A percentile compares a stretch with the other conserved stretches of the same genome.
Conservation (phyloP, 2,113 vertebrate species). For the Hypocryptadius cinnamomeus region DNA sequence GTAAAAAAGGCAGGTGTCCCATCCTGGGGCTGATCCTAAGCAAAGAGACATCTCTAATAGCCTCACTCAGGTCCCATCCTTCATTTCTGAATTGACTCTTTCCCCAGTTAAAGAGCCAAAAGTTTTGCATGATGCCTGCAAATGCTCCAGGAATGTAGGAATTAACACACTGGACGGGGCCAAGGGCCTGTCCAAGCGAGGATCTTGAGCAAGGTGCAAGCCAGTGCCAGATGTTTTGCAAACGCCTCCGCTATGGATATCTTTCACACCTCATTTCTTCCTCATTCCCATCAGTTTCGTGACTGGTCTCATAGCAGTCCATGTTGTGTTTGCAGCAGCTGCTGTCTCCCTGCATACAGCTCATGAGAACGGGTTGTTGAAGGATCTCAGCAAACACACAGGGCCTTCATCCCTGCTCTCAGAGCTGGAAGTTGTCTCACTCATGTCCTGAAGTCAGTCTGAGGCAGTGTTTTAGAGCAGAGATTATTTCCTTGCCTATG, state of each 20-base stretch:
- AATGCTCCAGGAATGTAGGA: background rate
- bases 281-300: background rate
- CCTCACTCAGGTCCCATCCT: rapidly evolving
- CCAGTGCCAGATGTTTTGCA: background rate
- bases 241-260: background rate
- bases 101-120: background rate
- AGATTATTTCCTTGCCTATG: background rate
- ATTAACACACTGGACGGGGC: background rate
- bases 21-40: background rate
- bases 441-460: rapidly evolving
- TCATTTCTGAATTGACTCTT: background rate
- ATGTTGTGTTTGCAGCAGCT: background rate
- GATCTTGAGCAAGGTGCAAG: background rate
- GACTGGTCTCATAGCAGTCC: background rate
- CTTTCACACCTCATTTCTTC: conserved; percentile 21
- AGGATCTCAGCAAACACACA: background rate
- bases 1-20: background rate
- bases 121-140: background rate
- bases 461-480: background rate
- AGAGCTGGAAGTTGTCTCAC: background rate
- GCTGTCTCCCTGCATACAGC: background rate
- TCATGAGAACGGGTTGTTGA: rapidly evolving
- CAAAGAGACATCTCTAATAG: background rate
- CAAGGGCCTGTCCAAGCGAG: background rate
- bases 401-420: background rate